Percentiles rank a stretch among this genome's conserved stretches.
phyloP scores from a whole-genome alignment of 2,797 vertebrate genomes.

The Pteronotus mesoamericanus region DNA sequence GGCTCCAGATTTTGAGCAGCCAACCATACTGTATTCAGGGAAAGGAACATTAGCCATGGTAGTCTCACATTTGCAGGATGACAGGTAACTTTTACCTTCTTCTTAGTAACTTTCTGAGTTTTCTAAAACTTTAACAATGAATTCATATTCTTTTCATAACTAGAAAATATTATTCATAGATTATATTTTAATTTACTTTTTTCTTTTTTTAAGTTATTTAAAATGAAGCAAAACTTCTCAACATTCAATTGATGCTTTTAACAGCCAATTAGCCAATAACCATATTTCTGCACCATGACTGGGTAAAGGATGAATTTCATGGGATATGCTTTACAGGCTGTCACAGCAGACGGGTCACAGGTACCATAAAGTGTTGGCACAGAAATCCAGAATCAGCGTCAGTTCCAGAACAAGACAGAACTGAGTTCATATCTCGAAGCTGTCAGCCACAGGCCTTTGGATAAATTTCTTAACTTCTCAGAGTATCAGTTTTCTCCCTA shows the following conservation, averaged over 20 bases:
- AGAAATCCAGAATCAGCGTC: neutral
- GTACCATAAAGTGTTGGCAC: neutral
- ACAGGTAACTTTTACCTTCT: neutral
- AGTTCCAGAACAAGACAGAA: neutral
- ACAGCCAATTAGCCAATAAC: neutral
- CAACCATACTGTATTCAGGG: neutral
- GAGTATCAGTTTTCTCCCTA: neutral
- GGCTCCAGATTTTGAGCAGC: neutral
- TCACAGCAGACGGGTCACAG: neutral
- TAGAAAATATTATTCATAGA: neutral
- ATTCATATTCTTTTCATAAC: neutral
- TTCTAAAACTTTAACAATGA: conserved; percentile 1
- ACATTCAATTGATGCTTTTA: neutral
- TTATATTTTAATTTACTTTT: neutral
- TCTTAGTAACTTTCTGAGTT: neutral
- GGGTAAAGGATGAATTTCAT: neutral
- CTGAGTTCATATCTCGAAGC: neutral
- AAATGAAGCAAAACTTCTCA: neutral
- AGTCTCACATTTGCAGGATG: neutral
- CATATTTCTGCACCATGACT: neutral
- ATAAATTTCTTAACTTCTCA: neutral
- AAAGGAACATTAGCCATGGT: neutral
- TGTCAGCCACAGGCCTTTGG: neutral
- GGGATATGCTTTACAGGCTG: neutral
- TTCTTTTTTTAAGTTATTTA: too few species aligned